phyloP scores from a whole-genome alignment of 2,888 invertebrate genomes.

The Leucophenga montana region DNA sequence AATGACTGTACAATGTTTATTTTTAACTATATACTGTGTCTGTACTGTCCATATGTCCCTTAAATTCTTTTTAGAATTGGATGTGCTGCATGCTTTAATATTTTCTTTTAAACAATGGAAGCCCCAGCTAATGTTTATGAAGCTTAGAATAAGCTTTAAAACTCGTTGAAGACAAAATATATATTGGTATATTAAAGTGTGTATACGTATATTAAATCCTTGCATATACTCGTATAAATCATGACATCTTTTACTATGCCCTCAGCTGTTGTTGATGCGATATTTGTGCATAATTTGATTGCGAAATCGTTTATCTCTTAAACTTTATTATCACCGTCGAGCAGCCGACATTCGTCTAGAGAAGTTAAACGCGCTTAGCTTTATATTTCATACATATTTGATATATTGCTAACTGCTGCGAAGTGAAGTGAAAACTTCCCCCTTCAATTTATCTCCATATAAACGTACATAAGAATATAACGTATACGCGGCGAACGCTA shows the following conservation, averaged over 20 bases:
- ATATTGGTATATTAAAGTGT: too few species aligned
- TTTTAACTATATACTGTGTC: slow-evolving; percentile 45
- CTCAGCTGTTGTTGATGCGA: background rate
- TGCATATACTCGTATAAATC: too few species aligned
- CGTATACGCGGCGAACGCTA: slow-evolving; percentile 50
- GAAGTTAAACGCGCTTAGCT: slow-evolving; percentile 41
- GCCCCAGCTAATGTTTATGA: too few species aligned
- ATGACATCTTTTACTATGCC: background rate
- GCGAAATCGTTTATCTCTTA: slow-evolving; percentile 68
- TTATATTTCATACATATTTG: slow-evolving; percentile 66
- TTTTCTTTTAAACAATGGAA: too few species aligned
- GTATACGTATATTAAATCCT: too few species aligned
- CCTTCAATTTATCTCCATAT: too few species aligned
- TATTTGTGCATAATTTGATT: slow-evolving; percentile 66
- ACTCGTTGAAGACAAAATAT: too few species aligned
- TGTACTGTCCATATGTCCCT: background rate
- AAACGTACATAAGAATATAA: slow-evolving; percentile 33
- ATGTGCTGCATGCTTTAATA: too few species aligned
- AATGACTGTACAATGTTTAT: too few species aligned
- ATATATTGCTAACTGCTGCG: slow-evolving; percentile 52
- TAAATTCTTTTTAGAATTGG: too few species aligned
- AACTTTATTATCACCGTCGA: slow-evolving; percentile 62
- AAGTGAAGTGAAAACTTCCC: slow-evolving; percentile 15
- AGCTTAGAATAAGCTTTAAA: too few species aligned
- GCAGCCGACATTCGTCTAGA: slow-evolving; percentile 33